phyloP scores from a whole-genome alignment of 2,888 invertebrate species.

The Zele albiditarsus region DNA sequence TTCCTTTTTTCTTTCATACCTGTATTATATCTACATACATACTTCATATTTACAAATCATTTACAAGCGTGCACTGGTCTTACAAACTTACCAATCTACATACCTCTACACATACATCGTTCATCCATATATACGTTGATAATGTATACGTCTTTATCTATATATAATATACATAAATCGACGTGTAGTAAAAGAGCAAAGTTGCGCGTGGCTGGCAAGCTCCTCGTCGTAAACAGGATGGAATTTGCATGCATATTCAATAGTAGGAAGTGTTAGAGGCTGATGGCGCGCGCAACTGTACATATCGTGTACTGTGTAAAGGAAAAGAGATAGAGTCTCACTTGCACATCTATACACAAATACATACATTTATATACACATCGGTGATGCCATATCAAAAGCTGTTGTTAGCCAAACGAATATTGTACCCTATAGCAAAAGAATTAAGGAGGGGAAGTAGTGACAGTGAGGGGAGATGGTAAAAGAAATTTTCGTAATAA shows the following conservation, averaged over 20 bases:
- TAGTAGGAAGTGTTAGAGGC: conserved; percentile 51
- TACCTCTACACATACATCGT: not conserved
- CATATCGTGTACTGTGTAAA: not conserved
- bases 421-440: not conserved
- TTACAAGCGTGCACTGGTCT: not conserved
- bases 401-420: conserved; percentile 13
- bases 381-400: not conserved
- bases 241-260: conserved; percentile 68
- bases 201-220: conserved; percentile 42
- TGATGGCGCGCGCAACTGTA: conserved; percentile 31
- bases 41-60: not conserved
- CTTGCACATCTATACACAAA: conserved; percentile 5
- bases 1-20: no score
- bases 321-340: conserved; percentile 17
- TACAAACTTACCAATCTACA: conserved; percentile 31
- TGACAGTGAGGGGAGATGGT: not conserved
- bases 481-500: not conserved
- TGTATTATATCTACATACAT: no score
- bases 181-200: conserved; percentile 14
- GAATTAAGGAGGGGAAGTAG: not conserved
- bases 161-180: not conserved
- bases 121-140: not conserved
- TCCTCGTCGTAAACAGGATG: conserved; percentile 64
- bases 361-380: not conserved
- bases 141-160: not conserved